These are phyloP conservation scores for Thumatha senex DNA, from an alignment of 2,888 invertebrate genomes.

Conservation along the genomic window DNA sequence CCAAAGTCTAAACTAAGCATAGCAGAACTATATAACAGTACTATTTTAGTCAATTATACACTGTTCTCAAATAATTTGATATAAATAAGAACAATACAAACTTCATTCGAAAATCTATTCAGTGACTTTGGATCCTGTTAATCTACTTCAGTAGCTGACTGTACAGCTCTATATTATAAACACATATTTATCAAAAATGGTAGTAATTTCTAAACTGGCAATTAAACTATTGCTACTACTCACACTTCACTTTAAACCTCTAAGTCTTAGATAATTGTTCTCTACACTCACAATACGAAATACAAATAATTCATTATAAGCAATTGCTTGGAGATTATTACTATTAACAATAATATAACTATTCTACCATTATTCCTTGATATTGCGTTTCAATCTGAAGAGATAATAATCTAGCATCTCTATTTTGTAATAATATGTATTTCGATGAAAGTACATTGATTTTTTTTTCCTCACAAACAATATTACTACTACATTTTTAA, in stretches of 20 bases:
- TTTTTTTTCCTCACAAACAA: slow-evolving; percentile 6
- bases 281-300: slow-evolving; percentile 15
- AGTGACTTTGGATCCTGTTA: too few relatives aligned
- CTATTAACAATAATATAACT: slow-evolving; percentile 11
- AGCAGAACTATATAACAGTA: too few relatives aligned
- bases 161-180: too few relatives aligned
- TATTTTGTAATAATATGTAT: slow-evolving; percentile 6
- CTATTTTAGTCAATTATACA: too few relatives aligned
- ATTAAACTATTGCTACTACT: not conserved
- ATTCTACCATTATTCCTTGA: slow-evolving; percentile 17
- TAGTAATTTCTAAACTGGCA: not conserved
- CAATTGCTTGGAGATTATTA: slow-evolving; percentile 22
- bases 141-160: too few relatives aligned
- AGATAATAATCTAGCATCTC: slow-evolving; percentile 9
- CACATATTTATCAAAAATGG: not conserved
- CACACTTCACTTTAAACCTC: not conserved
- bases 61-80: too few relatives aligned
- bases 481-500: not conserved
- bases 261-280: slow-evolving; percentile 8
- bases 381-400: slow-evolving; percentile 20
- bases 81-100: too few relatives aligned
- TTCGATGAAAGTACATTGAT: slow-evolving; percentile 2
- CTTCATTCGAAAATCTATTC: too few relatives aligned
- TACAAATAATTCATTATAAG: slow-evolving; percentile 24
- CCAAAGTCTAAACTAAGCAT: too few relatives aligned